phyloP scores from a whole-genome alignment of 2,888 invertebrate genomes.

The Andrena bucephala region DNA sequence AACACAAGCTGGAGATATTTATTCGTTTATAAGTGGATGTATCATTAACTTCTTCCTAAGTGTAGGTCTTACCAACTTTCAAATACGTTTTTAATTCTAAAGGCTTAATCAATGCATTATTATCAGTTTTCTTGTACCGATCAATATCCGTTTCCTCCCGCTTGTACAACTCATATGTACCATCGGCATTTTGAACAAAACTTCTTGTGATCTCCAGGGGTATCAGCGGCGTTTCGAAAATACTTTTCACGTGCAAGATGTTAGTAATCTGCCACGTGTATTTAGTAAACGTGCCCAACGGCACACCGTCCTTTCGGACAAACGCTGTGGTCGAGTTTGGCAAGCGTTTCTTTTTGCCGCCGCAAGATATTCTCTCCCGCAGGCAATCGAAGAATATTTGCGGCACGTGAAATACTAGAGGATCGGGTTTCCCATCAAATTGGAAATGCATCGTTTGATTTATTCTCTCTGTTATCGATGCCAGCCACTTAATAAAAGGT shows the following conservation, averaged over 20 bases:
- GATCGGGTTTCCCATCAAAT: conserved; percentile 88
- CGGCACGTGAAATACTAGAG: conserved; percentile 90
- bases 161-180: conserved; percentile 86
- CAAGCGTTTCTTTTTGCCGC: conserved; percentile 88
- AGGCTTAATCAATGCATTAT: conserved; percentile 86
- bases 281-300: conserved; percentile 89
- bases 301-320: conserved; percentile 87
- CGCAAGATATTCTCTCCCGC: conserved; percentile 89
- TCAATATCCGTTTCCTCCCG: conserved; percentile 84
- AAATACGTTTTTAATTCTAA: conserved; percentile 88
- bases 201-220: conserved; percentile 88
- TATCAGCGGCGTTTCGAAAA: conserved; percentile 89
- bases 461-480: conserved; percentile 91
- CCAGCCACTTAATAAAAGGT: conserved; percentile 90
- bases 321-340: conserved; percentile 89
- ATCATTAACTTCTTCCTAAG: neutral
- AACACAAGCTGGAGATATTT: neutral
- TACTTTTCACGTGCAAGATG: conserved; percentile 90
- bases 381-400: conserved; percentile 90
- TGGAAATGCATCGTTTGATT: conserved; percentile 91
- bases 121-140: conserved; percentile 82
- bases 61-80: conserved; percentile 87
- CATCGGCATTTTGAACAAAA: conserved; percentile 88
- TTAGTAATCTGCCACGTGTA: conserved; percentile 91
- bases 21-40: conserved; percentile 5